Evolutionary conservation across 2,888 invertebrate species (phyloP).

Genomic region (Allacma fusca): DNA sequence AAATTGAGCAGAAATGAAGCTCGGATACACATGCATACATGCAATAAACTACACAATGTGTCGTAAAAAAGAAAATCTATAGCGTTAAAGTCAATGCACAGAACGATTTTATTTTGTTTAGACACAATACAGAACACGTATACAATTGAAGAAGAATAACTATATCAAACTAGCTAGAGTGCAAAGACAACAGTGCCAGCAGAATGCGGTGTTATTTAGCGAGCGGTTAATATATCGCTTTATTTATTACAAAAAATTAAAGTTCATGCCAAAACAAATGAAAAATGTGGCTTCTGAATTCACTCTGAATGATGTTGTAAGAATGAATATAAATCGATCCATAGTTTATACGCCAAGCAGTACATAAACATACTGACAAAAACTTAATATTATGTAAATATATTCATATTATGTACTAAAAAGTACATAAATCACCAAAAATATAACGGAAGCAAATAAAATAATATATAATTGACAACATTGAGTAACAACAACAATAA

Average conservation of each 20-base stretch:
- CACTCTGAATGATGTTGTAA: constrained; percentile 16
- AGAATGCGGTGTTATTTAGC: constrained; percentile 21
- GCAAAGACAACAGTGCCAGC: constrained; percentile 25
- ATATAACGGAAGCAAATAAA: constrained; percentile 27
- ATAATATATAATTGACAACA: constrained; percentile 32
- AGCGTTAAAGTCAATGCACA: constrained; percentile 31
- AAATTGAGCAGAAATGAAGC: constrained; percentile 32
- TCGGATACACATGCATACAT: constrained; percentile 32
- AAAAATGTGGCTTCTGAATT: constrained; percentile 21
- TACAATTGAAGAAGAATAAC: constrained; percentile 28
- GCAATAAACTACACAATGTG: constrained; percentile 36
- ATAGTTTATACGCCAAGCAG: constrained; percentile 14
- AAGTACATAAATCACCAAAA: constrained; percentile 23
- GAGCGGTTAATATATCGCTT: constrained; percentile 27
- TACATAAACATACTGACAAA: constrained; percentile 10
- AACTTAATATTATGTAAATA: constrained; percentile 19
- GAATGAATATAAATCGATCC: constrained; percentile 3
- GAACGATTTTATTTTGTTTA: constrained; percentile 32
- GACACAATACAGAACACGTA: constrained; percentile 35
- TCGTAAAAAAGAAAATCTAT: constrained; percentile 29
- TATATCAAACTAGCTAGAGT: constrained; percentile 21
- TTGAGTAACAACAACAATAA: background rate
- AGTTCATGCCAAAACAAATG: constrained; percentile 32
- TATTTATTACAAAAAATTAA: constrained; percentile 32
- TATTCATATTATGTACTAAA: background rate